Evolutionary conservation across 2,888 invertebrate species (phyloP).

Genomic region (Diaprepes abbreviatus): DNA sequence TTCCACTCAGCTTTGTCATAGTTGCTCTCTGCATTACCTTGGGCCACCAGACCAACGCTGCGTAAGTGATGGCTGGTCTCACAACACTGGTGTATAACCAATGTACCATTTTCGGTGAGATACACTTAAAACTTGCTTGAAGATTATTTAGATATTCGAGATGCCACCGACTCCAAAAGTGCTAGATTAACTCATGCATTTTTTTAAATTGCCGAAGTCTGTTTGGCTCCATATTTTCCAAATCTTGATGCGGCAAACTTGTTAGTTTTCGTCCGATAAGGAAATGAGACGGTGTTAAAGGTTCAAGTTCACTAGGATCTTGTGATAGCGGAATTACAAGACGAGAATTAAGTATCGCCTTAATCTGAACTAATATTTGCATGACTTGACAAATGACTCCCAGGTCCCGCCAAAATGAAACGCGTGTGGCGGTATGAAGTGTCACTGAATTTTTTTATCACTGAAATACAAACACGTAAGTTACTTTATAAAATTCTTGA

Average conservation of each 20-base stretch:
- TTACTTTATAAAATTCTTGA: not conserved
- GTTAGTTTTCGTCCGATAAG: conserved; percentile 51
- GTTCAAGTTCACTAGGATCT: conserved; percentile 52
- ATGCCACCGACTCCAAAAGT: too few species aligned
- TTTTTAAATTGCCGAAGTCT: conserved; percentile 33
- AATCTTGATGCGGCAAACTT: conserved; percentile 46
- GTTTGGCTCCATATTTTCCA: conserved; percentile 35
- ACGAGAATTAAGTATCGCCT: conserved; percentile 57
- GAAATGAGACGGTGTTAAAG: conserved; percentile 57
- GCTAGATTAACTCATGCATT: too few species aligned
- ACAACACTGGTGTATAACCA: too few species aligned
- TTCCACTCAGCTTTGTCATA: too few species aligned
- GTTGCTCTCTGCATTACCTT: too few species aligned
- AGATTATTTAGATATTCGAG: too few species aligned
- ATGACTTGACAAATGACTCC: too few species aligned
- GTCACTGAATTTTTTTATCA: conserved; percentile 8
- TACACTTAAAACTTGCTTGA: too few species aligned
- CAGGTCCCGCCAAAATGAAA: conserved; percentile 29
- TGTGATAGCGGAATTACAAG: conserved; percentile 53
- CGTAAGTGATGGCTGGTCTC: too few species aligned
- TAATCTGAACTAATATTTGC: conserved; percentile 52
- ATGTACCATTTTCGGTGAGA: too few species aligned
- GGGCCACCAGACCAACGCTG: too few species aligned
- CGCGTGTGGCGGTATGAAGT: conserved; percentile 25
- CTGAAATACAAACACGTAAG: too few species aligned